Percentiles rank a stretch among this genome's conserved stretches.
phyloP scores from a whole-genome alignment of 2,888 invertebrate genomes.

The Homarus gammarus region DNA sequence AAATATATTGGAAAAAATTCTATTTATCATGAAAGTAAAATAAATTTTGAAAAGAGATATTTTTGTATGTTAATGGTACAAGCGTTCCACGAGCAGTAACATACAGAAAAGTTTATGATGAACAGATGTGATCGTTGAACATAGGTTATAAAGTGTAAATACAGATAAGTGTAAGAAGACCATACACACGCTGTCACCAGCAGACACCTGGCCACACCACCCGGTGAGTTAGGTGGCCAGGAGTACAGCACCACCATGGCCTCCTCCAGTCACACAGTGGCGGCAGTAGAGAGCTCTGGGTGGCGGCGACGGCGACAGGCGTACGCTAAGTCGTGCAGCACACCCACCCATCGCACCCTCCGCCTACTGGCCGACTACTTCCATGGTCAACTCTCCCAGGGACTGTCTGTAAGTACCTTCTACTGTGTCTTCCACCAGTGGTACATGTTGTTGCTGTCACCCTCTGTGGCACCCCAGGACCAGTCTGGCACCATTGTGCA shows the following conservation, averaged over 20 bases:
- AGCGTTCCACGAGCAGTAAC: too few relatives aligned
- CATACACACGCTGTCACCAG: neutral
- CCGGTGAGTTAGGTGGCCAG: neutral
- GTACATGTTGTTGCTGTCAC: too few relatives aligned
- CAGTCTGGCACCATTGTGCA: too few relatives aligned
- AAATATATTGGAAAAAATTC: neutral
- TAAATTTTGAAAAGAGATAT: neutral
- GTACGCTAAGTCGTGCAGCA: slow-evolving; percentile 71
- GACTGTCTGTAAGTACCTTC: slow-evolving; percentile 35
- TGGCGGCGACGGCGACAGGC: slow-evolving; percentile 61
- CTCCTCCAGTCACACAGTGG: slow-evolving; percentile 18
- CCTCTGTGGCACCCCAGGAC: too few relatives aligned
- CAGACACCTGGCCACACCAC: neutral
- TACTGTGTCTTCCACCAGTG: too few relatives aligned
- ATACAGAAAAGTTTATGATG: too few relatives aligned
- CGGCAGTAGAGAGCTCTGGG: slow-evolving; percentile 47
- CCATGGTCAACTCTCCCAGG: slow-evolving; percentile 38
- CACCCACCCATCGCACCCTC: slow-evolving; percentile 56
- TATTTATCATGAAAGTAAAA: neutral
- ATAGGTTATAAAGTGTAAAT: neutral
- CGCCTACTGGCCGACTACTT: slow-evolving; percentile 58
- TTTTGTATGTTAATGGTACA: neutral
- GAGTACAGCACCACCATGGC: neutral
- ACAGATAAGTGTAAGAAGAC: neutral
- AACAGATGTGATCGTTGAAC: too few relatives aligned